Evolutionary conservation across 2,888 invertebrate species (phyloP).

Genomic region (Papilio protenor): DNA sequence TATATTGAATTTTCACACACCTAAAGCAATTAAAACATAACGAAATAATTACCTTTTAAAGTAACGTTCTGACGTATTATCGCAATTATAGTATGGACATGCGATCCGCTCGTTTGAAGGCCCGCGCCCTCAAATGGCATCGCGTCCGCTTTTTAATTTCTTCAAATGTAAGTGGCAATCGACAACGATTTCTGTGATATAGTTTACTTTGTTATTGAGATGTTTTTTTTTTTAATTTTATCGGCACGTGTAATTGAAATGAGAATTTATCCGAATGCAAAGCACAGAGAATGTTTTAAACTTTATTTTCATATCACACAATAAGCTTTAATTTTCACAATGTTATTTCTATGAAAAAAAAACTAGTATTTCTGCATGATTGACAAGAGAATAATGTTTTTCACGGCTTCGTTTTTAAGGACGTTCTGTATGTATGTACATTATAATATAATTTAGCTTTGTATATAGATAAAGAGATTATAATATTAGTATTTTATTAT

Average conservation of each 20-base stretch:
- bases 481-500: no score
- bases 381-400: no score
- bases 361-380: no score
- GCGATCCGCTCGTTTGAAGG: conserved; percentile 38
- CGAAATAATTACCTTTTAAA: conserved; percentile 23
- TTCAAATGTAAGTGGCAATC: conserved; percentile 30
- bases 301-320: no score
- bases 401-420: no score
- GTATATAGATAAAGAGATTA: no score
- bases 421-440: background rate
- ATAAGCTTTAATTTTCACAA: no score
- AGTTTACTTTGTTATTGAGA: background rate
- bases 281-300: no score
- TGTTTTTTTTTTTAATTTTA: background rate
- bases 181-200: background rate
- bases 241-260: background rate
- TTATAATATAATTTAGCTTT: background rate
- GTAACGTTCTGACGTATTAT: conserved; percentile 26
- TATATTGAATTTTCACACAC: background rate
- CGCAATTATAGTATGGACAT: conserved; percentile 29
- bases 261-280: no score
- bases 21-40: conserved; percentile 24
- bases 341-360: no score
- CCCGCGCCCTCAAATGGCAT: conserved; percentile 31
- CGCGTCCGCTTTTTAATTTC: conserved; percentile 28